phyloP scores from a whole-genome alignment of 2,113 vertebrate genomes.

The Stigmatopora nigra region DNA sequence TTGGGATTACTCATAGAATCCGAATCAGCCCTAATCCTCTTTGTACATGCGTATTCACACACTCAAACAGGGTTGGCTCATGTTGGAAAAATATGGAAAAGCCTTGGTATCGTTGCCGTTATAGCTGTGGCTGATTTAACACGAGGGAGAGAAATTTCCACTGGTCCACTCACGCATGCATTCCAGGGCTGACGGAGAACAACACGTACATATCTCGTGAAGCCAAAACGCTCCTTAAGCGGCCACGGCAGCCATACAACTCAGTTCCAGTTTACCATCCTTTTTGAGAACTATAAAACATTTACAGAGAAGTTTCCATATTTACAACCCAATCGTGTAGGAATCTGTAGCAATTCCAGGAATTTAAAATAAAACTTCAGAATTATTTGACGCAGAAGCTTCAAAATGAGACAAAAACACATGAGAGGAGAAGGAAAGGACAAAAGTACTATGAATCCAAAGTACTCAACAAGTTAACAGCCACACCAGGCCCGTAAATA shows the following conservation, averaged over 20 bases:
- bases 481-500: background rate
- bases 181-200: conserved; percentile 50
- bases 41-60: background rate
- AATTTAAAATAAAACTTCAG: conserved; percentile 39
- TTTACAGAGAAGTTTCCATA: conserved; percentile 10
- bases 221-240: conserved; percentile 22
- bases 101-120: conserved; percentile 55
- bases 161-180: conserved; percentile 47
- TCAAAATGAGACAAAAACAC: conserved; percentile 41
- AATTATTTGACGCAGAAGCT: conserved; percentile 45
- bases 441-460: conserved; percentile 9
- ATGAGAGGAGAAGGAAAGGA: conserved; percentile 4
- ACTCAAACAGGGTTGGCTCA: conserved; percentile 7
- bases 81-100: conserved; percentile 55
- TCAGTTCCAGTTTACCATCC: conserved; percentile 7
- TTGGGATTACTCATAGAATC: background rate
- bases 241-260: conserved; percentile 13
- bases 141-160: conserved; percentile 65
- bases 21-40: conserved; percentile 5
- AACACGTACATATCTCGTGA: conserved; percentile 35
- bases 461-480: background rate
- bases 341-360: conserved; percentile 41
- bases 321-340: conserved; percentile 22
- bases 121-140: conserved; percentile 52
- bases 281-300: background rate